Base-by-base conservation (phyloP, 2,797 vertebrate genomes). In the Sebastes hopkinsi region DNA sequence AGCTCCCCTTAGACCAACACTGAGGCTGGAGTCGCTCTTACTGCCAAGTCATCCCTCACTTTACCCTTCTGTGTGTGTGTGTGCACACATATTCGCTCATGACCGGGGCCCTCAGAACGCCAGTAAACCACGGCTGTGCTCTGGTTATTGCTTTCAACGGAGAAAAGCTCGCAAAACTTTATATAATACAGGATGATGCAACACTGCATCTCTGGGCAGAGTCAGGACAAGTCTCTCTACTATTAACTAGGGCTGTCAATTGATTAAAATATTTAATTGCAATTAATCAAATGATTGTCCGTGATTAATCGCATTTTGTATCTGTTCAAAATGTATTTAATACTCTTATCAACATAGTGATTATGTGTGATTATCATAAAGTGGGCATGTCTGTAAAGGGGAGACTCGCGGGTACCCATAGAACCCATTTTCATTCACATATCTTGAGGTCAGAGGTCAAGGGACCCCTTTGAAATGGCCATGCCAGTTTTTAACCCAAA, bases 1-100 rank as follows among this genome's bases (percentile, higher is more conserved):
- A 77, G 80, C 80, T 92, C 88, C 85, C 85, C 38, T 86, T 52
- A 80, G 93, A 88, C 86, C 86, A 88, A 87, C 84, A 75, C 79
- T 65, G 75, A 89, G 82, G 81, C 88, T 78, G 80, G 72, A 90
- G 77, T 65, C 5, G 0, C 67, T 84, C 55, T 69, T 11, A 72
- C 78, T 92, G 94, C 93, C 92, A 92, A 93, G 74, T 84, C 86
- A 83, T 88, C 86, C 86, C 77, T 87, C 84, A 86, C 77, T 77
- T 81, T 83, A 67, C 77, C 58, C 69, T 62, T 80, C 52, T 58
- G 50, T 42, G 81, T 89, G 78, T 83, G 75, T 32, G 10, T 36
- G 59, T 75, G 79, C 46, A 65, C 56, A 67, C 61, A 62, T 36
- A 69, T 73, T 82, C 18, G 30, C 76, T 84, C 75, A 77, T 85